phyloP scores from a whole-genome alignment of 2,888 invertebrate species.

The Leptinotarsa tumamoca region DNA sequence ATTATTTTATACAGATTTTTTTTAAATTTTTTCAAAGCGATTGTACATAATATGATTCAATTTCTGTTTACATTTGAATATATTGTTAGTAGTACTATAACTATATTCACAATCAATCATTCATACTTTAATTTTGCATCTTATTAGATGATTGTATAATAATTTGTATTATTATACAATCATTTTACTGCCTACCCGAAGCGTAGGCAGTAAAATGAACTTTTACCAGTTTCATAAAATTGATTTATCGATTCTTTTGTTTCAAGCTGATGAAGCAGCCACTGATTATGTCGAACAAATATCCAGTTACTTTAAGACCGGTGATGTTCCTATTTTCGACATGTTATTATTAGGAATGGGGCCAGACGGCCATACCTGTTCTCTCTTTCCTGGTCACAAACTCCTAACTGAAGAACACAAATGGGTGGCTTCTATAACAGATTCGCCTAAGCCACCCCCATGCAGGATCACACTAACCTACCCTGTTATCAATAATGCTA shows the following conservation, averaged over 20 bases:
- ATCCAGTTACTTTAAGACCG: slow-evolving; percentile 72
- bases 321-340: slow-evolving; percentile 81
- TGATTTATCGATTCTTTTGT: not conserved
- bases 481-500: slow-evolving; percentile 89
- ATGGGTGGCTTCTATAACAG: slow-evolving; percentile 85
- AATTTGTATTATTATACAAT: too few relatives aligned
- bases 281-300: slow-evolving; percentile 79
- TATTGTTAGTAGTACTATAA: too few relatives aligned
- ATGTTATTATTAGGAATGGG: slow-evolving; percentile 94
- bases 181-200: too few relatives aligned
- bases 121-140: too few relatives aligned
- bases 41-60: too few relatives aligned
- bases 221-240: not conserved
- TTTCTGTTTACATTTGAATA: too few relatives aligned
- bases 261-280: slow-evolving; percentile 80
- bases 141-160: too few relatives aligned
- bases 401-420: slow-evolving; percentile 73
- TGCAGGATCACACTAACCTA: slow-evolving; percentile 91
- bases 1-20: too few relatives aligned
- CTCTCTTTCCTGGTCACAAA: slow-evolving; percentile 89
- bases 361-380: slow-evolving; percentile 98
- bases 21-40: too few relatives aligned
- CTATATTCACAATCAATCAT: too few relatives aligned
- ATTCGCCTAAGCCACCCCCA: slow-evolving; percentile 97
- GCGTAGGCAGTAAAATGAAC: not conserved